phyloP scores from a whole-genome alignment of 2,888 invertebrate species.

The Opisthograptis luteolata region DNA sequence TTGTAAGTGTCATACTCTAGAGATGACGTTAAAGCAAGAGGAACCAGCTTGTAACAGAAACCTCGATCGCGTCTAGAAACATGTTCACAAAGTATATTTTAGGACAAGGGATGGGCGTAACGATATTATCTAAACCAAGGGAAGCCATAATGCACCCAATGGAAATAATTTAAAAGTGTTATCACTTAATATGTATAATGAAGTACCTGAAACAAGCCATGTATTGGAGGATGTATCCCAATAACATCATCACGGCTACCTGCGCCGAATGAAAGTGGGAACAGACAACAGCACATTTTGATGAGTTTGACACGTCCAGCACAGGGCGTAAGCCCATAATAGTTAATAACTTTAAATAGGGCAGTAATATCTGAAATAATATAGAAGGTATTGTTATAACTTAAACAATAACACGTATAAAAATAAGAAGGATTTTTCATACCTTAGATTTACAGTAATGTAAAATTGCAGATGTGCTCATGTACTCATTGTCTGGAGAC shows the following conservation, averaged over 20 bases:
- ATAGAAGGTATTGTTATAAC: background rate
- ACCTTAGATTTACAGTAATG: slow-evolving; percentile 92
- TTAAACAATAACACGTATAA: background rate
- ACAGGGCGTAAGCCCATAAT: slow-evolving; percentile 91
- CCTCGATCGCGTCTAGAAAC: slow-evolving; percentile 86
- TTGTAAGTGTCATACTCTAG: slow-evolving; percentile 80
- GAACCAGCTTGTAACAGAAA: slow-evolving; percentile 86
- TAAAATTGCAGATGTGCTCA: slow-evolving; percentile 91
- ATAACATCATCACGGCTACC: slow-evolving; percentile 86
- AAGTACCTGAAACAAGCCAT: slow-evolving; percentile 91
- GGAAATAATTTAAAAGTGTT: background rate
- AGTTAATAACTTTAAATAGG: slow-evolving; percentile 89
- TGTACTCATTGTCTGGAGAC: slow-evolving; percentile 86
- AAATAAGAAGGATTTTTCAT: slow-evolving; percentile 18
- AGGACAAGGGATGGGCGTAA: too few species aligned
- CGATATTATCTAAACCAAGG: too few species aligned
- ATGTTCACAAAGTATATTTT: slow-evolving; percentile 17
- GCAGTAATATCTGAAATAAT: slow-evolving; percentile 87
- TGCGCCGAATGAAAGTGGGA: slow-evolving; percentile 88
- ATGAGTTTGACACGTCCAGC: slow-evolving; percentile 85
- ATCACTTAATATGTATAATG: too few species aligned
- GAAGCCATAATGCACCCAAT: background rate
- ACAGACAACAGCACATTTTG: slow-evolving; percentile 84
- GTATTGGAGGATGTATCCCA: slow-evolving; percentile 91
- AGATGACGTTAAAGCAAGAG: slow-evolving; percentile 68